These are phyloP conservation scores for Diorhabda sublineata DNA, from an alignment of 1,140 invertebrate species.

Conservation along the genomic window DNA sequence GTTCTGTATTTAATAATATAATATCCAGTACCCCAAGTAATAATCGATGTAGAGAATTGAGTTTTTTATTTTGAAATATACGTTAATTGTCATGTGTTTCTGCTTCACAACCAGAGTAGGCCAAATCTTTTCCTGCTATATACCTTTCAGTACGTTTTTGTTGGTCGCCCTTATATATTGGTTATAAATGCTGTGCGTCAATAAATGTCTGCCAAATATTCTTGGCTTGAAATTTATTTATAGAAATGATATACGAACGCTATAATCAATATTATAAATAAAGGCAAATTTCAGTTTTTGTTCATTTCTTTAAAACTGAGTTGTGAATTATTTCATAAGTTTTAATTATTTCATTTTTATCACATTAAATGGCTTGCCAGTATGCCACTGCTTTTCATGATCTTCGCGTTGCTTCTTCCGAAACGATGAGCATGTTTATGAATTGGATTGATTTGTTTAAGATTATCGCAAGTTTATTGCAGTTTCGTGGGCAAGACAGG, in stretches of 20 bases:
- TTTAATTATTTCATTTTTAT: neutral
- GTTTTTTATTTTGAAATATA: no score
- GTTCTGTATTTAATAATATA: no score
- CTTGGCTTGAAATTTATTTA: neutral
- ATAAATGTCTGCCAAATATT: neutral
- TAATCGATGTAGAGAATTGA: no score
- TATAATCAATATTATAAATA: neutral
- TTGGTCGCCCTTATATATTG: no score
- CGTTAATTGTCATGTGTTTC: no score
- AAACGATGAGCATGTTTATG: constrained; percentile 19
- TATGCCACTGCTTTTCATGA: neutral
- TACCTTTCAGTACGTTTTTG: no score
- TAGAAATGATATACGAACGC: neutral
- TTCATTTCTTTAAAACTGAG: neutral
- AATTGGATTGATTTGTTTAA: constrained; percentile 22
- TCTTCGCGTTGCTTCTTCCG: constrained; percentile 17
- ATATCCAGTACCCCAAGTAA: no score
- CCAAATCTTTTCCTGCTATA: no score
- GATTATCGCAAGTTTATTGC: constrained; percentile 19
- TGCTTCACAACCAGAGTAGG: no score
- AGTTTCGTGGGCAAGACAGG: constrained; percentile 9
- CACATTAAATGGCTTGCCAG: no score
- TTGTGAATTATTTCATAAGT: neutral
- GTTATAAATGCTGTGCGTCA: neutral
- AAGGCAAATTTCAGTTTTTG: neutral